These are phyloP conservation scores for Rostratula benghalensis DNA, from an alignment of 2,113 vertebrate species.

Conservation along the genomic window DNA sequence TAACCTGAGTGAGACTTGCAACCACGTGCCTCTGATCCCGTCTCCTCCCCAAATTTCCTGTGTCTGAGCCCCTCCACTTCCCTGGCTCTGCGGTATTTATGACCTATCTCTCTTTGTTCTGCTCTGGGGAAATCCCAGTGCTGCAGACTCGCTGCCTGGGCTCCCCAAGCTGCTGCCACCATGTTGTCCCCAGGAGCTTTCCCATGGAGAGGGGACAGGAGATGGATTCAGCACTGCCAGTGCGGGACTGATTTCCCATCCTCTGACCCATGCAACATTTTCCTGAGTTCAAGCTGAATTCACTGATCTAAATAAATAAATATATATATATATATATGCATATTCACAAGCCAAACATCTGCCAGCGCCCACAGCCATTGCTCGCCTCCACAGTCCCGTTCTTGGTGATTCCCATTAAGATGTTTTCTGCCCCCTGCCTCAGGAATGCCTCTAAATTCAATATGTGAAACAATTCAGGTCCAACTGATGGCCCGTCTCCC, in stretches of 20 bases:
- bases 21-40: not conserved
- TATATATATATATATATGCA: not conserved
- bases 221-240: not conserved
- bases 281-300: not conserved
- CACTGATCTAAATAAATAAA: not conserved
- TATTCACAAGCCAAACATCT: not conserved
- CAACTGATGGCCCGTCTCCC: not conserved
- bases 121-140: not conserved
- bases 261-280: not conserved
- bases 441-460: not conserved
- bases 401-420: not conserved
- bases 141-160: not conserved
- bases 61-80: not conserved
- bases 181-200: not conserved
- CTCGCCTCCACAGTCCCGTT: not conserved
- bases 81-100: not conserved
- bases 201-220: not conserved
- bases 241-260: not conserved
- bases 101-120: conserved; percentile 10
- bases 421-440: not conserved
- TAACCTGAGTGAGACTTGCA: not conserved
- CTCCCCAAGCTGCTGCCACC: not conserved
- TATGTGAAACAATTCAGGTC: rapidly evolving
- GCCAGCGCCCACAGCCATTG: not conserved
- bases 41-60: conserved; percentile 34